A percentile compares a stretch with the other conserved stretches of the same genome.
phyloP scores from a whole-genome alignment of 2,113 vertebrate species.

The Melanostigma gelatinosum region DNA sequence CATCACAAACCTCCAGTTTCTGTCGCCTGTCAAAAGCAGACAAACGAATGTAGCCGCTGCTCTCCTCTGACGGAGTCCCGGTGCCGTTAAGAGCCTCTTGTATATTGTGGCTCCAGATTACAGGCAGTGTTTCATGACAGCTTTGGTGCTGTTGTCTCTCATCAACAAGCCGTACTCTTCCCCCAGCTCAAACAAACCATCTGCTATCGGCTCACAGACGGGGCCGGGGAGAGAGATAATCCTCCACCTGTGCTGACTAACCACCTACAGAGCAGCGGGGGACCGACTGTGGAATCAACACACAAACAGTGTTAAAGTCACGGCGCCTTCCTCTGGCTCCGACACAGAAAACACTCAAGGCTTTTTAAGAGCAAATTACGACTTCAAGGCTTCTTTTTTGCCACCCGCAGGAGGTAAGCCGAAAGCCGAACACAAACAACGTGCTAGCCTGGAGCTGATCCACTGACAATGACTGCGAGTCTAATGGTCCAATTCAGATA shows the following conservation, averaged over 20 bases:
- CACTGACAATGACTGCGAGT: slow-evolving; percentile 25
- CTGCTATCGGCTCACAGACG: slow-evolving; percentile 63
- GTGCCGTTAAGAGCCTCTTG: slow-evolving; percentile 66
- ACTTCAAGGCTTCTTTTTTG: slow-evolving; percentile 24
- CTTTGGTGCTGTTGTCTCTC: slow-evolving; percentile 73
- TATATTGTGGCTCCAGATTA: slow-evolving; percentile 67
- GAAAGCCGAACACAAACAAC: slow-evolving; percentile 36
- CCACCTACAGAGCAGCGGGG: slow-evolving; percentile 19
- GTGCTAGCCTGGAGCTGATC: slow-evolving; percentile 26
- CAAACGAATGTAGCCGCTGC: slow-evolving; percentile 6
- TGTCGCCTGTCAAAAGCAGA: slow-evolving; percentile 28
- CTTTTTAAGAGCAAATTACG: slow-evolving; percentile 25
- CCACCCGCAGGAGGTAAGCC: slow-evolving; percentile 49
- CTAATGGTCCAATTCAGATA: slow-evolving; percentile 34
- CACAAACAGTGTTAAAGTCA: not conserved
- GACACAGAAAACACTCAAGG: not conserved
- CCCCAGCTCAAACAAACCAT: slow-evolving; percentile 71
- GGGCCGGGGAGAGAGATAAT: slow-evolving; percentile 47
- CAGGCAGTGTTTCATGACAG: slow-evolving; percentile 76
- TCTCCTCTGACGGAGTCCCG: slow-evolving; percentile 47
- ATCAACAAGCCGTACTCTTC: slow-evolving; percentile 59
- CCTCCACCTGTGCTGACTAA: slow-evolving; percentile 49
- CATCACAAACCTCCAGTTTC: slow-evolving; percentile 3
- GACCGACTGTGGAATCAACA: slow-evolving; percentile 20
- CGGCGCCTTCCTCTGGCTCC: not conserved